Percentiles rank a stretch among this genome's conserved stretches.
phyloP scores from a whole-genome alignment of 2,888 invertebrate species.

The Drosophila barbarae region DNA sequence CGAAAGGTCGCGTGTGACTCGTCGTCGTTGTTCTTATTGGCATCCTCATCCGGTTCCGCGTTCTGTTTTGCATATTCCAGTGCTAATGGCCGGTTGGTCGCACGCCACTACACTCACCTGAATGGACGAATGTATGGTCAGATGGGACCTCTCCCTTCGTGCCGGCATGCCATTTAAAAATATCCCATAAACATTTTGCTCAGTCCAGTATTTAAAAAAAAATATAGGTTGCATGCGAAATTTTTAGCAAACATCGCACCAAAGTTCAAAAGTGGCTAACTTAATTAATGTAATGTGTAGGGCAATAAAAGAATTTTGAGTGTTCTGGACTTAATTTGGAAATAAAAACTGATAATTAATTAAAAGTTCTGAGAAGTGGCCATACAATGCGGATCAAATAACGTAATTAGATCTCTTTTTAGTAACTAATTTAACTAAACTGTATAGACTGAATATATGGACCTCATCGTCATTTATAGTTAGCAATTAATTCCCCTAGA shows the following conservation, averaged over 20 bases:
- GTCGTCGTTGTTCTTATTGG: conserved; percentile 28
- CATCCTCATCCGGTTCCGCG: conserved; percentile 37
- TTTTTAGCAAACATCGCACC: conserved; percentile 24
- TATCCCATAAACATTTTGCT: conserved; percentile 38
- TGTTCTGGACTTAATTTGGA: neutral
- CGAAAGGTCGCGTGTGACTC: conserved; percentile 35
- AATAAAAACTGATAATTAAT: neutral
- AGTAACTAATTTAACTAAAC: no score
- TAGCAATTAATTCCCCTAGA: neutral
- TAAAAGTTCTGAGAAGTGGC: neutral
- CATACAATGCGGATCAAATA: neutral
- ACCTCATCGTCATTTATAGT: neutral
- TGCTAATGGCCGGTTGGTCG: conserved; percentile 27
- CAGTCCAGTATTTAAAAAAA: conserved; percentile 29
- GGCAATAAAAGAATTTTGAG: conserved; percentile 18
- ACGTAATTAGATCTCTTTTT: no score
- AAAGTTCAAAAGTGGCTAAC: conserved; percentile 39
- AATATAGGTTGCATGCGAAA: conserved; percentile 34
- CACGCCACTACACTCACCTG: conserved; percentile 37
- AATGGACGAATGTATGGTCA: conserved; percentile 13
- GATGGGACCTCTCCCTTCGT: conserved; percentile 36
- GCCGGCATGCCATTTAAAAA: conserved; percentile 38
- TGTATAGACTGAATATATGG: no score
- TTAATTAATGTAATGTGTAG: conserved; percentile 35
- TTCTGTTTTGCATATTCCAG: conserved; percentile 42